Evolutionary conservation across 2,113 vertebrate genomes (phyloP), one percentile per base, ranked within the genome.

Genomic region (Corynorhinus townsendii): DNA sequence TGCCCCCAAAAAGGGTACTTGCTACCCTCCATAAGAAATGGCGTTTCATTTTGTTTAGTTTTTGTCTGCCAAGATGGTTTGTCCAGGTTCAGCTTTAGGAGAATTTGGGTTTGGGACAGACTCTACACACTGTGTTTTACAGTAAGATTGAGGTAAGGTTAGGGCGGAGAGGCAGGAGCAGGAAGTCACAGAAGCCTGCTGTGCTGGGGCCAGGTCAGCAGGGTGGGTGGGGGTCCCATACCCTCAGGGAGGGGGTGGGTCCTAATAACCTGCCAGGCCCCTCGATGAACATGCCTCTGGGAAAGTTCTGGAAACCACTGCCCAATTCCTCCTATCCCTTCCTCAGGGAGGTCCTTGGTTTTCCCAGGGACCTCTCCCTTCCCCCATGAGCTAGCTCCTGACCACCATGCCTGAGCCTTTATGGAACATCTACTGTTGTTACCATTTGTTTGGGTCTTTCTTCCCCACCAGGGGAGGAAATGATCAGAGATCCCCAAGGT

Each of bases 1-100:
- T 49, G 35, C 47, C 38, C 30, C 62, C 56, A 26, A 72, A 84
- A 94, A 91, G 73, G 64, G 49, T 40, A 81, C 24, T 88, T 87
- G 90, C 62, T 33, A 68, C 7, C 82, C 38, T 72, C 14, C 47
- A 0, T 76, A 47, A 69, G 43, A 89, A 72, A 82, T 28, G 30
- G 5, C 43, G 38, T 83, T 89, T 56, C 11, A 5, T 75, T 22
- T 72, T 19, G 6, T 26, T 28, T 85, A 11, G 11, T 30, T 45
- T 30, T 72, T 38, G 8, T 93, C 24, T 72, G 86, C 56, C 26
- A 62, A n/a, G 49, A 56, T 66, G 47, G 24, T 81, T n/a, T 35
- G 11, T 72, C 7, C n/a, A 89, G 24, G 54, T 47, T 86, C 9
- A 79, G n/a, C 33, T 92, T 14, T 26, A 59, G 15, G 26, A 68